Percentiles rank a stretch among this genome's conserved stretches.
Evolutionary conservation across 2,113 vertebrate species (phyloP).

Genomic region (Sylvia atricapilla): DNA sequence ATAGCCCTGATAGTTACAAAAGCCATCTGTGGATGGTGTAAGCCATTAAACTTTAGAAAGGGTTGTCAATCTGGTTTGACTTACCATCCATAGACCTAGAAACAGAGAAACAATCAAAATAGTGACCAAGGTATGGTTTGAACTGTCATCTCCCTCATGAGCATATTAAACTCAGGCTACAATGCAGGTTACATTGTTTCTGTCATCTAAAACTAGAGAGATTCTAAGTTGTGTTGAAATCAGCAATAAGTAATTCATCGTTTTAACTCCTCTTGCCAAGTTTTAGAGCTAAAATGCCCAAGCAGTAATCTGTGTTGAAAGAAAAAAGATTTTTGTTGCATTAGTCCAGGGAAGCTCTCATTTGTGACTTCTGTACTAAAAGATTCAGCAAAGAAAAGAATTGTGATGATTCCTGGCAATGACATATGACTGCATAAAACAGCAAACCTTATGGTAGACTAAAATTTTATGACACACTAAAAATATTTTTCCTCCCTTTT

Average conservation of each 20-base stretch:
- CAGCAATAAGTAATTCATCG: background rate
- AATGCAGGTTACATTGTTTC: background rate
- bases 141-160: background rate
- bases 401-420: background rate
- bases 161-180: background rate
- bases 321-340: background rate
- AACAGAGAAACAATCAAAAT: background rate
- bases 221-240: background rate
- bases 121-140: background rate
- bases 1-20: background rate
- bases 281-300: background rate
- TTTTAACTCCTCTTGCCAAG: background rate
- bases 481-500: background rate
- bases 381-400: background rate
- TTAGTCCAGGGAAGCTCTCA: background rate
- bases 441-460: background rate
- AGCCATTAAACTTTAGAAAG: background rate
- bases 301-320: background rate
- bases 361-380: background rate
- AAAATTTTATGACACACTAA: background rate
- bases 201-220: background rate
- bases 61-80: background rate
- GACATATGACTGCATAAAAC: background rate
- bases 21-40: background rate
- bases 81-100: background rate